phyloP scores from a whole-genome alignment of 2,113 vertebrate genomes.

The Festucalex cinctus region DNA sequence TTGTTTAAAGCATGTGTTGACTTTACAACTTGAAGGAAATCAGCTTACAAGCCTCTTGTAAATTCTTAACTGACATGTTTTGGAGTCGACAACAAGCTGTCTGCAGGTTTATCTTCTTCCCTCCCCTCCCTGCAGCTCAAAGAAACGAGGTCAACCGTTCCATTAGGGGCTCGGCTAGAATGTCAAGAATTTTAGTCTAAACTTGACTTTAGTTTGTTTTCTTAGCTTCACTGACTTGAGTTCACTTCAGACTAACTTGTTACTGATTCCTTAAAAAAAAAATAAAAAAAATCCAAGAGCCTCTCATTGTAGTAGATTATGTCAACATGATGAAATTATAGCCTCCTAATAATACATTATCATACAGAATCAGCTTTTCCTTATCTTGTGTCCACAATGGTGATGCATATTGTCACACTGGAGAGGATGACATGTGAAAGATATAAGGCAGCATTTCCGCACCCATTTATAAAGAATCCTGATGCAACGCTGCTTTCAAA shows the following conservation, averaged over 20 bases:
- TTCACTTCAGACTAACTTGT: not conserved
- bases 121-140: constrained; percentile 25
- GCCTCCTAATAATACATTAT: not conserved
- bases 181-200: constrained; percentile 38
- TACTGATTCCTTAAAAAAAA: not conserved
- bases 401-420: not conserved
- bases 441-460: not conserved
- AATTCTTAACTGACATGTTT: constrained; percentile 32
- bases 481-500: constrained; percentile 12
- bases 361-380: not conserved
- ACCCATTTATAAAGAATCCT: constrained; percentile 24
- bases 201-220: constrained; percentile 23
- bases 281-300: not conserved
- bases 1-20: not conserved
- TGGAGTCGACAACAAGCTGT: constrained; percentile 25
- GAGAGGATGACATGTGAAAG: not conserved
- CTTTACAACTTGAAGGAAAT: not conserved
- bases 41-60: not conserved
- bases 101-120: not conserved
- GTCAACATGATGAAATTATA: not conserved
- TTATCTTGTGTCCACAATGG: not conserved
- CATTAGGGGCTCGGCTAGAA: constrained; percentile 23
- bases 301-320: not conserved
- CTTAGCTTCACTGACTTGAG: not conserved
- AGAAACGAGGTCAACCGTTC: constrained; percentile 35